Percentiles rank a stretch among this genome's conserved stretches.
Conservation (phyloP, 2,113 vertebrate species). For the Alouatta palliata region DNA sequence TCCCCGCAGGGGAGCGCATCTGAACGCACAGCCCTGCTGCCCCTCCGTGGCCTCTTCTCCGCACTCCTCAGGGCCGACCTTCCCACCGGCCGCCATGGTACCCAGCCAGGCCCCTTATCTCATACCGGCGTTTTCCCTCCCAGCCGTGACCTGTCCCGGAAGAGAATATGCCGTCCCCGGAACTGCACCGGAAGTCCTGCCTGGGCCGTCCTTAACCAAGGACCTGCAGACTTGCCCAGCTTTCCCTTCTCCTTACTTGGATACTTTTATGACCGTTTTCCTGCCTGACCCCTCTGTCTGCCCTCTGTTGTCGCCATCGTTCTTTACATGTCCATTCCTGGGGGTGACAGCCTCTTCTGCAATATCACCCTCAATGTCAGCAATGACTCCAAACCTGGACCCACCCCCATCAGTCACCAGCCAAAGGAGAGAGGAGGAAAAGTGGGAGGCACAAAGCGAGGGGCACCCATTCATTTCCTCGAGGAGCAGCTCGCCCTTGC, state of each 20-base stretch:
- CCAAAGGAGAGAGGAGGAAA: constrained; percentile 56
- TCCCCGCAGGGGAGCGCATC: constrained; percentile 59
- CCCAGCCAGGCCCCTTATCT: constrained; percentile 77
- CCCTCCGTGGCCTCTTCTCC: constrained; percentile 81
- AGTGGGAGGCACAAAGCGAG: constrained; percentile 46
- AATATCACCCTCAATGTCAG: not conserved
- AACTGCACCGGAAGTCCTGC: not conserved
- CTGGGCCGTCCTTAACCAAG: not conserved
- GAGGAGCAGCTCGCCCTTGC: constrained; percentile 90
- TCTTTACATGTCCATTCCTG: constrained; percentile 58
- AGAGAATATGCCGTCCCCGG: not conserved
- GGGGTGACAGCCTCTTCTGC: not conserved
- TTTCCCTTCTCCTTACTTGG: constrained; percentile 77
- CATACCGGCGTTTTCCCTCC: constrained; percentile 62
- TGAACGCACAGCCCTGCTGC: constrained; percentile 71
- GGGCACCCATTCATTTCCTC: constrained; percentile 81
- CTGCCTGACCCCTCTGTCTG: constrained; percentile 84
- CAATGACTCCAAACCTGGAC: not conserved
- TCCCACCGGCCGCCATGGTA: constrained; percentile 71
- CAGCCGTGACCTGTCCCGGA: not conserved
- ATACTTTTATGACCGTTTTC: constrained; percentile 85
- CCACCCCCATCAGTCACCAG: constrained; percentile 39
- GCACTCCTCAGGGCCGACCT: constrained; percentile 53
- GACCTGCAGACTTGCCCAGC: constrained; percentile 67
- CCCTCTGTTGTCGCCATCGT: constrained; percentile 70